These are phyloP conservation scores for Chrysomallon squamiferum DNA, from an alignment of 1,140 invertebrate genomes.

Conservation along the genomic window DNA sequence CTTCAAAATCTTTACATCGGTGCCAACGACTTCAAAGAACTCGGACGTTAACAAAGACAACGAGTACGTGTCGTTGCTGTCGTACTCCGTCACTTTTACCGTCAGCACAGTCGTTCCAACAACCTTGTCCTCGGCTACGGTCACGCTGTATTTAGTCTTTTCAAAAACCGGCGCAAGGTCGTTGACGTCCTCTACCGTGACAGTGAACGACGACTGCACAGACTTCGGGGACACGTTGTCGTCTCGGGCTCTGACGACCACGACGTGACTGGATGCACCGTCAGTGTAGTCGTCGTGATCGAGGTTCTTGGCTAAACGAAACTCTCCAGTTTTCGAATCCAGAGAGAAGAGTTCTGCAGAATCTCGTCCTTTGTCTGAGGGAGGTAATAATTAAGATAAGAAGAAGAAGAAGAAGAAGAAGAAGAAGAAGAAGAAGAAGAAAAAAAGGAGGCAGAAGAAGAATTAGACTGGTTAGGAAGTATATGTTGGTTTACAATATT, in stretches of 20 bases:
- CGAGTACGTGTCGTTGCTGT: too few species aligned
- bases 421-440: neutral
- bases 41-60: neutral
- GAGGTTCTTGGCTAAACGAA: neutral
- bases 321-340: neutral
- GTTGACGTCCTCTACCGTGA: neutral
- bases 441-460: neutral
- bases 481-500: neutral
- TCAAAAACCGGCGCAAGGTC: slow-evolving; percentile 4
- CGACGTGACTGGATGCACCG: neutral
- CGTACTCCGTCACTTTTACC: neutral
- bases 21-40: neutral
- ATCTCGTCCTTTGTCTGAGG: neutral
- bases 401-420: neutral
- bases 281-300: neutral
- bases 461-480: neutral
- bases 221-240: neutral
- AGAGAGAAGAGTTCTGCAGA: neutral
- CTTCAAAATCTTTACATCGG: neutral
- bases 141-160: neutral
- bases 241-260: neutral
- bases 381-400: neutral
- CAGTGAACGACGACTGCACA: neutral
- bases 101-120: neutral
- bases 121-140: neutral